phyloP scores from a whole-genome alignment of 1,140 invertebrate genomes.

The Pissodes strobi region DNA sequence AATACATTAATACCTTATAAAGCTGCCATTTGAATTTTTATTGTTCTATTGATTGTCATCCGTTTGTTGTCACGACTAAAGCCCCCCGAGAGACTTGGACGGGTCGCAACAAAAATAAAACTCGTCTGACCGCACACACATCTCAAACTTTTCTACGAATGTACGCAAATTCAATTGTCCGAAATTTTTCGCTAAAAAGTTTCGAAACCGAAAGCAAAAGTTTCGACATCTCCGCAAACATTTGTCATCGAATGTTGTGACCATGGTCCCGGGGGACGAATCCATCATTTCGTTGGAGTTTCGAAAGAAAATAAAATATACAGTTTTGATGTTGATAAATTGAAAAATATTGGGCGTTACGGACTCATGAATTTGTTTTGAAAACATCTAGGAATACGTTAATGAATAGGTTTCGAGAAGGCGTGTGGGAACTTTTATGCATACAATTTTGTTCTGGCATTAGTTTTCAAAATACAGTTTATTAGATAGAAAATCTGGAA shows the following conservation, averaged over 20 bases:
- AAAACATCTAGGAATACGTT: too few species aligned
- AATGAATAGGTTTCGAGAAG: background rate
- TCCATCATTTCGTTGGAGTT: conserved; percentile 32
- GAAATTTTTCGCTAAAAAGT: conserved; percentile 33
- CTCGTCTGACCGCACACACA: conserved; percentile 21
- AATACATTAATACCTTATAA: too few species aligned
- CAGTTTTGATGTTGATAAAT: conserved; percentile 30
- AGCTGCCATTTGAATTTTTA: too few species aligned
- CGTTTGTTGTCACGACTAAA: too few species aligned
- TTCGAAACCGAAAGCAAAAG: conserved; percentile 17
- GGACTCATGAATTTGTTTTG: background rate
- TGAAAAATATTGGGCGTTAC: conserved; percentile 26
- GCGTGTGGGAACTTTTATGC: too few species aligned
- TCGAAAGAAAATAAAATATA: conserved; percentile 33
- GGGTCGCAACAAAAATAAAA: conserved; percentile 25
- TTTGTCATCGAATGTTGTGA: conserved; percentile 37
- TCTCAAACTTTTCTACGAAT: conserved; percentile 16
- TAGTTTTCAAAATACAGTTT: too few species aligned
- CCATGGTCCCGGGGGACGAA: conserved; percentile 25
- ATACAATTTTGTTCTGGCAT: too few species aligned
- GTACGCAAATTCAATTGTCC: conserved; percentile 36
- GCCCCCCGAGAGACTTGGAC: too few species aligned
- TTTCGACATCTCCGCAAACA: conserved; percentile 35
- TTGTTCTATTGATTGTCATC: too few species aligned
- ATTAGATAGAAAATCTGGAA: too few species aligned